Conservation (phyloP, 1,140 invertebrate species). For the Bombus ignitus region DNA sequence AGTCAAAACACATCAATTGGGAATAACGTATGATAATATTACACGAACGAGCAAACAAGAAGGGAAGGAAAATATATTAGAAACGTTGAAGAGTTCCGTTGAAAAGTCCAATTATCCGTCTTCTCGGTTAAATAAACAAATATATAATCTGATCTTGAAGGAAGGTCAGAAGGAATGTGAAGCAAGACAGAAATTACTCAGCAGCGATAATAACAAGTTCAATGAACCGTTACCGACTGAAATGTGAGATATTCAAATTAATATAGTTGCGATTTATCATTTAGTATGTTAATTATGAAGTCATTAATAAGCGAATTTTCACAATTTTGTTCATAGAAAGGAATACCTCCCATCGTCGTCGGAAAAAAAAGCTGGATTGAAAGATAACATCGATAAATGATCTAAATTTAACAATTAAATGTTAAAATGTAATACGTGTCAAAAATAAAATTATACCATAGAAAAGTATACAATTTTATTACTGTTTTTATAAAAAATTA, state of each 20-base stretch:
- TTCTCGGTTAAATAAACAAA: conserved; percentile 15
- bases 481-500: neutral
- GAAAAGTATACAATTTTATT: neutral
- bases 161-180: conserved; percentile 15
- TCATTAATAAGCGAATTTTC: neutral
- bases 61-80: conserved; percentile 45
- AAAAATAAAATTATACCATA: conserved; percentile 19
- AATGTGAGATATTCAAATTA: neutral
- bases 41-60: neutral
- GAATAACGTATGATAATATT: neutral
- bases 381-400: neutral
- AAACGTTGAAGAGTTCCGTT: neutral
- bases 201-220: neutral
- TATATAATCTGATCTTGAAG: conserved; percentile 26
- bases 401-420: neutral
- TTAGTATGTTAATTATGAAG: neutral
- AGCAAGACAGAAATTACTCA: neutral
- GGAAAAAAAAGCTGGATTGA: neutral
- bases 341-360: conserved; percentile 5
- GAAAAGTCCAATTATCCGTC: neutral
- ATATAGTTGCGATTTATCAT: neutral
- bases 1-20: neutral
- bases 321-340: conserved; percentile 9
- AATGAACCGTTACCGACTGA: neutral
- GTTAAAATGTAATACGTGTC: neutral